Evolutionary conservation across 2,797 vertebrate genomes (phyloP), one percentile per base, ranked within the genome.

Genomic region (Sebastes trivittatus): DNA sequence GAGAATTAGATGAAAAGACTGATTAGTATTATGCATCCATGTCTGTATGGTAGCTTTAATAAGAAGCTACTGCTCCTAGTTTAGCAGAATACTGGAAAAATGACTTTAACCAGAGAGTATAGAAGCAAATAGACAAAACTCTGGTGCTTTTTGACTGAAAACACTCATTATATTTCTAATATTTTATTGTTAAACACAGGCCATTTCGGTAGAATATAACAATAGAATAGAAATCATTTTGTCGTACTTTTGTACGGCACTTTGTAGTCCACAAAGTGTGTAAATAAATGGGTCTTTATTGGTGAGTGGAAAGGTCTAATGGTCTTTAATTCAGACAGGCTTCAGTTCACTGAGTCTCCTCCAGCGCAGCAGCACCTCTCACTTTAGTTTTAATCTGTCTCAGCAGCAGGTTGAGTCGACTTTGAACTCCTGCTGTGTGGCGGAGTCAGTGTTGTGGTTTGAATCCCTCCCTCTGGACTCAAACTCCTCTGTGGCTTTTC

Each of bases 321-420:
- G 18, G 25, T 46, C 68, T 73, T 70, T 30, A 38, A 74, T 67
- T 78, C 59, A 76, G 75, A 66, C 20, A 5, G 61, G 32, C 11
- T 36, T 36, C 11, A 62, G 72, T 72, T 58, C 49, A 16, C 4
- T 2, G 1, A 3, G 27, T 72, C 42, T 68, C 72, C 75, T 72
- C 62, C 25, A 29, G 61, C 11, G 6, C 56, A 3, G 68, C 58
- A 61, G 27, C 69, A 77, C 42, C 72, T 81, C 77, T 77, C 62
- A 38, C 75, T 85, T 77, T 82, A 64, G 76, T 82, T 84, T 63
- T 59, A 84, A 89, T 86, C 83, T 68, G 72, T 64, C 36, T 70
- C 7, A 87, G 88, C 80, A 75, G 71, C 46, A 52, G 46, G 38
- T 25, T 23, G 25, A 62, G 5, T 64, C 61, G 75, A 75, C 76